Conservation (phyloP, 2,888 invertebrate species). For the Mesodorylaimus sp. region DNA sequence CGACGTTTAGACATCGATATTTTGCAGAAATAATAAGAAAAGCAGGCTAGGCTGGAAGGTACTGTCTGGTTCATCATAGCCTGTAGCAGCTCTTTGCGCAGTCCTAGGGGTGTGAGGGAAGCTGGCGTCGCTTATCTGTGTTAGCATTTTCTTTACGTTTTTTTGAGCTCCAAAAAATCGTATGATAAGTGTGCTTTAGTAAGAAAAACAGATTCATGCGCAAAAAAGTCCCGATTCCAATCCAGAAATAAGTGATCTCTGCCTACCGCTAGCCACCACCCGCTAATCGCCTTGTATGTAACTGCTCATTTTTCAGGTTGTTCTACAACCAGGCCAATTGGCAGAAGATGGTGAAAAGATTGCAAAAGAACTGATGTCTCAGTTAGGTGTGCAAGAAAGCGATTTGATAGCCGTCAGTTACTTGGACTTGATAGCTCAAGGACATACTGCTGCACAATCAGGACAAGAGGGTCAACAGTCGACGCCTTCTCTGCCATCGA, state of each 20-base stretch:
- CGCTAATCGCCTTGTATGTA: not conserved
- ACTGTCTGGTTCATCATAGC: too few relatives aligned
- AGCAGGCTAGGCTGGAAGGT: too few relatives aligned
- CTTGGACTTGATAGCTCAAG: conserved; percentile 45
- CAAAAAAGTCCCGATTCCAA: too few relatives aligned
- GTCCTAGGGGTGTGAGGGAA: too few relatives aligned
- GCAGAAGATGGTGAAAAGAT: conserved; percentile 50
- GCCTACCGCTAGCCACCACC: not conserved
- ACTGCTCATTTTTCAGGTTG: conserved; percentile 38
- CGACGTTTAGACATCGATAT: too few relatives aligned
- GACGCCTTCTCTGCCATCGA: too few relatives aligned
- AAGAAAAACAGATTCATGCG: not conserved
- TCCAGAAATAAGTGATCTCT: not conserved
- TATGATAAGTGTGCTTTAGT: not conserved
- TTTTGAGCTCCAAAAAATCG: not conserved
- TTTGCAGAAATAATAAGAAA: too few relatives aligned
- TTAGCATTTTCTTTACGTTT: not conserved
- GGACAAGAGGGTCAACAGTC: too few relatives aligned
- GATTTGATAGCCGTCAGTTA: conserved; percentile 56
- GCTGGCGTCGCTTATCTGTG: too few relatives aligned
- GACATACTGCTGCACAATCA: too few relatives aligned
- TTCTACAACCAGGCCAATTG: conserved; percentile 46
- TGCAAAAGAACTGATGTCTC: conserved; percentile 47
- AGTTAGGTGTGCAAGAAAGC: conserved; percentile 44
- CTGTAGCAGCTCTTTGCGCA: too few relatives aligned